Base-by-base conservation (phyloP, 2,888 invertebrate genomes). In the Sesia apiformis region DNA sequence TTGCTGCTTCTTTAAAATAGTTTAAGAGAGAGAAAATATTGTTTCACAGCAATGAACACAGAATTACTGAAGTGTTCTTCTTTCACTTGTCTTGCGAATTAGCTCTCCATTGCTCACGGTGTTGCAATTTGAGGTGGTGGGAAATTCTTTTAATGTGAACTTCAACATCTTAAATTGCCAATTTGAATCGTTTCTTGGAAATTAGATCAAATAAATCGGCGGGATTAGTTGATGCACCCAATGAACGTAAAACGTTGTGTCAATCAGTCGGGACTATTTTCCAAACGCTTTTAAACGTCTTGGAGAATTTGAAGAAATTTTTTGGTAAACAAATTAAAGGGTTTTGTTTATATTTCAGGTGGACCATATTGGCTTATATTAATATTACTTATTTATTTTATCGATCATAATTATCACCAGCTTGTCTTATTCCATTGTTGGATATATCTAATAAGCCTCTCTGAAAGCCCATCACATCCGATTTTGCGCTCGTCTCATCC, bases 131-230 rank as follows among this genome's bases (percentile, higher is more conserved):
- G 62, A 66, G 69, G 71, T 61, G 67, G 65, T 67, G 64, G 68
- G 73, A 69, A 67, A 66, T 72, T 71, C 63, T 66, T 67, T 67
- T 59, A 46, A 46, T 57, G 66, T 61, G 69, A 66, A 71, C 76
- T 72, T 72, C 23, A 62, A 63, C 60, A 65, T 63, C 63, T 66
- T 63, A 70, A 72, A 55, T 60, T 67, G 67, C 67, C 66, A 75
- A 77, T 80, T 72, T 66, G 65, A 67, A 70, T 67, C 64, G 67
- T 70, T 72, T 70, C 46, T 68, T 65, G 64, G 62, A 67, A 72
- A 67, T 69, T 60, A 59, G 58, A 65, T 60, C 62, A 60, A 62
- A 46, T 46, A 46, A 46, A 46, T 46, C 46, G 46, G 7, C 46
- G 8, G 4, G 8, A 8, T 46, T 46, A 46, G 46, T 23, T 46